Percentiles rank a stretch among this genome's conserved stretches.
Conservation (phyloP, 2,888 invertebrate species). For the Dendrolimus houi region DNA sequence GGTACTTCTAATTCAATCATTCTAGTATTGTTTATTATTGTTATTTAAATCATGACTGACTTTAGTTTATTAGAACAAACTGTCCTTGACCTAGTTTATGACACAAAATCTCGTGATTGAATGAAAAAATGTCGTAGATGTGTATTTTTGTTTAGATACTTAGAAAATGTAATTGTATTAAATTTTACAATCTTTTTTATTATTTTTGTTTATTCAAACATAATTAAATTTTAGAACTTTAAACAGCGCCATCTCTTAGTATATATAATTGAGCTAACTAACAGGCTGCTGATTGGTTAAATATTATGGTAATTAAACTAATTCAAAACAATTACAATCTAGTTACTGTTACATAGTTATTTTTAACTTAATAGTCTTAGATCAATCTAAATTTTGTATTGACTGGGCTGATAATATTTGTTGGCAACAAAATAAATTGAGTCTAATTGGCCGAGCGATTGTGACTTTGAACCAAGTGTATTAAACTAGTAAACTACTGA, state of each 20-base stretch:
- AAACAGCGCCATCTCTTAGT: constrained; percentile 5
- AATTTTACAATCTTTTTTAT: neutral
- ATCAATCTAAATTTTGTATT: neutral
- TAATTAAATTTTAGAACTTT: neutral
- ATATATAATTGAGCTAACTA: neutral
- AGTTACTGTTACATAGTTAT: too few species aligned
- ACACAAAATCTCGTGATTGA: constrained; percentile 38
- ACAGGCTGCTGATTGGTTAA: too few species aligned
- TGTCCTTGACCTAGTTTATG: constrained; percentile 52
- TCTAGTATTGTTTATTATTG: neutral
- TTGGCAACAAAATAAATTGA: too few species aligned
- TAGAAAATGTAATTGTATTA: too few species aligned
- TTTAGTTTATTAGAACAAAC: constrained; percentile 12
- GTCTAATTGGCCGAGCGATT: too few species aligned
- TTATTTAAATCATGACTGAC: neutral
- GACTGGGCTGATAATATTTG: neutral
- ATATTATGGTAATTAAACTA: too few species aligned
- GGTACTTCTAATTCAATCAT: neutral
- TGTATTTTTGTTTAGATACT: neutral
- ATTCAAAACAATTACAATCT: too few species aligned
- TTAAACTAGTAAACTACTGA: too few species aligned
- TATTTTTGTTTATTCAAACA: neutral
- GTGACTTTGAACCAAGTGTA: too few species aligned
- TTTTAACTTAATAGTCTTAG: too few species aligned
- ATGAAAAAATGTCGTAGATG: neutral